Evolutionary conservation across 2,888 invertebrate genomes (phyloP), one percentile per base, ranked within the genome.

Genomic region (Lasioglossum malachurum): DNA sequence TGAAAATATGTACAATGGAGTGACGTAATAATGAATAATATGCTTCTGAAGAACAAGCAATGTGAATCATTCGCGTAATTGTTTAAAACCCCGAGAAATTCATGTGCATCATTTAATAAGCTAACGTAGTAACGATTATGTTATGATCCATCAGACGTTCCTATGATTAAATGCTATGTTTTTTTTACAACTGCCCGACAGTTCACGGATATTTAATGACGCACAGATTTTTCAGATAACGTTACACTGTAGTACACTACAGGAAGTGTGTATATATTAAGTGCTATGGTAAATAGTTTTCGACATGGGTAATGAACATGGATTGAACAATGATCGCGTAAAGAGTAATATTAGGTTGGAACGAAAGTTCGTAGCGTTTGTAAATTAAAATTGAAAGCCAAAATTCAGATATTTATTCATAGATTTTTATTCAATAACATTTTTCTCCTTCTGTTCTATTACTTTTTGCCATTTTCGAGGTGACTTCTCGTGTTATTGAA

Each of bases 101-200:
- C 60, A 72, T 76, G 82, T 84, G 46, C 81, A 87, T 87, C 80
- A 19, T 76, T 86, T 57, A 75, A 78, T 82, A 69, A 69, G 35
- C 72, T 75, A 71, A 41, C 19, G 78, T 53, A 76, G 60, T 41
- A 57, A 77, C 80, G 74, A 83, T 76, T 84, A 64, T 79, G 60
- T 73, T 77, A 49, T 86, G 84, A 90, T 90, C 72, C 80, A 88
- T 83, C 71, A 74, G 23, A 41, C 44, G 41, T 73, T 75, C 31
- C 35, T 31, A 74, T 82, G 78, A 88, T 85, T 74, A 57, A 49
- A n/a, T 49, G 23, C 67, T 75, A 35, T 46, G 64, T 10, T 31
- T 67, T 64, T 67, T 67, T 60, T 27, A 14, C 44, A 31, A 31
- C 53, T 38, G 74, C 79, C 53, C 49, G 60, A 78, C 44, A 72